Percentiles rank a stretch among this genome's conserved stretches.
These are phyloP conservation scores for Dryobota labecula DNA, from an alignment of 2,888 invertebrate species.

Conservation along the genomic window DNA sequence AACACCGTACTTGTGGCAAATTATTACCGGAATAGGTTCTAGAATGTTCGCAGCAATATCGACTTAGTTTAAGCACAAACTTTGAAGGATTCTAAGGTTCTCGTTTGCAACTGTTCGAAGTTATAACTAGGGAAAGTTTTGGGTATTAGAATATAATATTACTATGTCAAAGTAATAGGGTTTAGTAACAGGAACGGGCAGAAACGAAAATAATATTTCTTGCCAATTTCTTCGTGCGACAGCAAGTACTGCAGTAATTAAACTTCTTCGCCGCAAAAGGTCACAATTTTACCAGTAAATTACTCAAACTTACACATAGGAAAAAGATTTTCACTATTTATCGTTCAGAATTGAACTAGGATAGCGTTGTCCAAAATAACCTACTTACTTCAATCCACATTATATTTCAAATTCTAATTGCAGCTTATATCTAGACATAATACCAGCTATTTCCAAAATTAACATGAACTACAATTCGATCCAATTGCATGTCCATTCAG, in stretches of 20 bases:
- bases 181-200: slow-evolving; percentile 24
- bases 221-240: slow-evolving; percentile 22
- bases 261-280: neutral
- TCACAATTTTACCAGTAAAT: slow-evolving; percentile 1
- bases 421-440: neutral
- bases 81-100: slow-evolving; percentile 39
- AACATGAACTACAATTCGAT: neutral
- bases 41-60: slow-evolving; percentile 43
- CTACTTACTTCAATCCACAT: neutral
- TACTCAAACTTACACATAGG: neutral
- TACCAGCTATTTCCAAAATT: neutral
- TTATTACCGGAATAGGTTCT: slow-evolving; percentile 53
- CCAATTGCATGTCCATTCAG: slow-evolving; percentile 5
- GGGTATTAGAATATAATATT: slow-evolving; percentile 26
- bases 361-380: neutral
- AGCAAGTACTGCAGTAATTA: slow-evolving; percentile 43
- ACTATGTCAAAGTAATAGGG: slow-evolving; percentile 28
- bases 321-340: neutral
- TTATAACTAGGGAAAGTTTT: slow-evolving; percentile 28
- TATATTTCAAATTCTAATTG: neutral
- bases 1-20: slow-evolving; percentile 53
- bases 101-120: slow-evolving; percentile 25
- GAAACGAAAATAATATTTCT: slow-evolving; percentile 20
- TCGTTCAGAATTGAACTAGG: neutral
- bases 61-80: slow-evolving; percentile 30